Evolutionary conservation across 2,797 vertebrate species (phyloP).

Genomic region (Periparus ater): DNA sequence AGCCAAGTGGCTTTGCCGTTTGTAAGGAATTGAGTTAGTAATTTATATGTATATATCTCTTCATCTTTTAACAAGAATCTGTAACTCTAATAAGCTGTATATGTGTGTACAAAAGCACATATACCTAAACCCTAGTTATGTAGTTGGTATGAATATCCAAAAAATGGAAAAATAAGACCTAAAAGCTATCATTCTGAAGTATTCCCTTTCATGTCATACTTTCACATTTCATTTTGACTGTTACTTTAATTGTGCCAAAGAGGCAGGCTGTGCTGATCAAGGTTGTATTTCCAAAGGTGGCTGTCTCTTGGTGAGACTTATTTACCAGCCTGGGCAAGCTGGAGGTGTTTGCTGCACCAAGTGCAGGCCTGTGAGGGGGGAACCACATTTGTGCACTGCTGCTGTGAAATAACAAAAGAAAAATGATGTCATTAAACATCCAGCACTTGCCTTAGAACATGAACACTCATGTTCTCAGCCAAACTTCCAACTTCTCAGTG

Average conservation of each 20-base stretch:
- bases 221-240: background rate
- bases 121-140: background rate
- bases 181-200: background rate
- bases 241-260: background rate
- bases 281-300: background rate
- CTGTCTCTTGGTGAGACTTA: too few species aligned
- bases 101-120: background rate
- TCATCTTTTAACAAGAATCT: background rate
- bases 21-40: background rate
- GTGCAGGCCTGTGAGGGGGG: accelerated
- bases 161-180: background rate
- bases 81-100: background rate
- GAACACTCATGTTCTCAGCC: background rate
- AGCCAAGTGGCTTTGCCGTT: background rate
- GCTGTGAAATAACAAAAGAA: background rate
- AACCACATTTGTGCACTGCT: background rate
- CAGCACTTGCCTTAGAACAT: background rate
- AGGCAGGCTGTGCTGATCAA: too few species aligned
- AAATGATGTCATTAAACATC: background rate
- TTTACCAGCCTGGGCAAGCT: background rate
- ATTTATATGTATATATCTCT: background rate
- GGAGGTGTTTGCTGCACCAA: background rate
- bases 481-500: background rate
- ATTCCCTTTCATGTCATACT: background rate
- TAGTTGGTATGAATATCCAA: background rate